Percentiles rank a stretch among this genome's conserved stretches.
phyloP scores from a whole-genome alignment of 2,888 invertebrate species.

The Rotaria macrura region DNA sequence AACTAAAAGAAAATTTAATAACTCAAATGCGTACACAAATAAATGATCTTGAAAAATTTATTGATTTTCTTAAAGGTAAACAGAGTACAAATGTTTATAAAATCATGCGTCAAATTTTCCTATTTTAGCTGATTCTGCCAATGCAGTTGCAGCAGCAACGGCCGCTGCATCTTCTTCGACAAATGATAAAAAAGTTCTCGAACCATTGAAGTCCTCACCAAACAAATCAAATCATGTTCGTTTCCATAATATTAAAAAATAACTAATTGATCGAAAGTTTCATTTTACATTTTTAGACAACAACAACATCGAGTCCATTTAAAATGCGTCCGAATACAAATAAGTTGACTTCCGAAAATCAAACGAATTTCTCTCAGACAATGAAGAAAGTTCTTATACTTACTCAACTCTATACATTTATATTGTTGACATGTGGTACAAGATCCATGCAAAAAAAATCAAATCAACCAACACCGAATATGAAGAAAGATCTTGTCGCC shows the following conservation, averaged over 20 bases:
- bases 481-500: not conserved
- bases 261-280: no score
- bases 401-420: constrained; percentile 12
- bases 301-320: not conserved
- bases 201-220: not conserved
- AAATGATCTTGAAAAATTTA: constrained; percentile 88
- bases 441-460: not conserved
- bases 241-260: no score
- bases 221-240: not conserved
- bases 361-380: not conserved
- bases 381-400: not conserved
- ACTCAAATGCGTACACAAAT: constrained; percentile 90
- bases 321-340: not conserved
- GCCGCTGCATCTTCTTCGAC: not conserved
- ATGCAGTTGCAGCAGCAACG: not conserved
- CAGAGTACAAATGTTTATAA: not conserved
- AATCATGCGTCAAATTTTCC: not conserved
- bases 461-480: not conserved
- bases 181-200: not conserved
- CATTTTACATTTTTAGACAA: not conserved
- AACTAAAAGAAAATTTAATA: constrained; percentile 90
- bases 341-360: not conserved
- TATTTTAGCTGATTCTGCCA: not conserved
- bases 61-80: constrained; percentile 74
- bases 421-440: constrained; percentile 7